Conservation (phyloP, 2,113 vertebrate genomes). For the Scytalopus superciliaris region DNA sequence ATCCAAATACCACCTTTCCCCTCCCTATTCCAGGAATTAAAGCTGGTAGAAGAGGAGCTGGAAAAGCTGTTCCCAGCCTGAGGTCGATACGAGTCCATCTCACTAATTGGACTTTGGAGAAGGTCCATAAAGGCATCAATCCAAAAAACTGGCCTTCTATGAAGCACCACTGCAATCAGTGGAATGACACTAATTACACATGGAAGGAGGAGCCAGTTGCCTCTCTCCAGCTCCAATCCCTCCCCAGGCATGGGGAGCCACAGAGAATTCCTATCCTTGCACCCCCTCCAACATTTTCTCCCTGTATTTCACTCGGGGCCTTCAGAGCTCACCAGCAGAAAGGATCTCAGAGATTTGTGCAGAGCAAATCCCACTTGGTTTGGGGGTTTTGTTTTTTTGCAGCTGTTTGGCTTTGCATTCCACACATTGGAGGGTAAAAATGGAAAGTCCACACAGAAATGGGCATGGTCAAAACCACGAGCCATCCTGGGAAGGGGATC, state of each 20-base stretch:
- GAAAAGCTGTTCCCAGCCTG: not conserved
- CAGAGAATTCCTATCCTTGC: not conserved
- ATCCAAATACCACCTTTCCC: not conserved
- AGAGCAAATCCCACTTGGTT: not conserved
- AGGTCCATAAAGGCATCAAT: not conserved
- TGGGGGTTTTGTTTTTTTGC: not conserved
- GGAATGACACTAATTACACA: not conserved
- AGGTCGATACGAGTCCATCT: not conserved
- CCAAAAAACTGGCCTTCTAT: not conserved
- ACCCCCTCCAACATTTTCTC: too few relatives aligned
- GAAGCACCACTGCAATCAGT: not conserved
- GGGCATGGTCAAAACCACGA: not conserved
- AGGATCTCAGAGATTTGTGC: not conserved
- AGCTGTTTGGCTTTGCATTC: not conserved
- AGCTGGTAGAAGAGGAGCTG: not conserved
- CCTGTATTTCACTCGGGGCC: not conserved
- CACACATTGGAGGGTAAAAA: not conserved
- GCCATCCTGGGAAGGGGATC: not conserved
- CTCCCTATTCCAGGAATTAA: not conserved
- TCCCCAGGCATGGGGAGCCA: not conserved
- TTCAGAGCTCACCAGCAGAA: not conserved
- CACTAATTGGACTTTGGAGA: not conserved
- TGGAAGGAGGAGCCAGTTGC: not conserved
- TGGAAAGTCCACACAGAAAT: fast-evolving
- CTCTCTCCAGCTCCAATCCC: not conserved